Conservation (phyloP, 2,888 invertebrate species). For the Achlya flavicornis region DNA sequence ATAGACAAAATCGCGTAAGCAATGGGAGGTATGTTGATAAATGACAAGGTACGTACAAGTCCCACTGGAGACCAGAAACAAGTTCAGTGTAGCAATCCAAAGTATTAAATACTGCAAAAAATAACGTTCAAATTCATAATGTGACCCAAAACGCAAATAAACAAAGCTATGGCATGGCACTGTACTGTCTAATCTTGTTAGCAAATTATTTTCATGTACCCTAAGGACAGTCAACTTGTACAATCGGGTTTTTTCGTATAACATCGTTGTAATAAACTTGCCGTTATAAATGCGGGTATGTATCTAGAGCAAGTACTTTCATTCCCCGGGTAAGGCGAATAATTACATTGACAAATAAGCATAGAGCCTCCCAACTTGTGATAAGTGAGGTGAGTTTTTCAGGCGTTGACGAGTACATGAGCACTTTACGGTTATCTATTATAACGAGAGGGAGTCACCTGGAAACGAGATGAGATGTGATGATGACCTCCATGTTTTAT, state of each 20-base stretch:
- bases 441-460: constrained; percentile 2
- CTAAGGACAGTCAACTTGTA: background rate
- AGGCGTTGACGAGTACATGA: constrained; percentile 7
- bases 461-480: constrained; percentile 13
- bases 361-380: constrained; percentile 14
- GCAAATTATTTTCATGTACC: constrained; percentile 1
- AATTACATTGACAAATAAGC: constrained; percentile 36
- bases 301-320: constrained; percentile 6
- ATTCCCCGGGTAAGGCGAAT: constrained; percentile 17
- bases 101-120: background rate
- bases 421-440: background rate
- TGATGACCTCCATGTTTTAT: constrained; percentile 1
- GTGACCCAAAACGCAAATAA: background rate
- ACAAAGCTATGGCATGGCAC: background rate
- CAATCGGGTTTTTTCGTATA: background rate
- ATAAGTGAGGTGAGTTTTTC: constrained; percentile 22
- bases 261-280: constrained; percentile 9
- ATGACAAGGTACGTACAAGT: too few species aligned
- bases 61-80: too few species aligned
- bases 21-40: too few species aligned
- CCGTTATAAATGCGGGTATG: constrained; percentile 13
- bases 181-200: background rate
- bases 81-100: too few species aligned
- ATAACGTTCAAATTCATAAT: background rate
- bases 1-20: too few species aligned